phyloP scores from a whole-genome alignment of 2,113 vertebrate species.

The Neotoma lepida region DNA sequence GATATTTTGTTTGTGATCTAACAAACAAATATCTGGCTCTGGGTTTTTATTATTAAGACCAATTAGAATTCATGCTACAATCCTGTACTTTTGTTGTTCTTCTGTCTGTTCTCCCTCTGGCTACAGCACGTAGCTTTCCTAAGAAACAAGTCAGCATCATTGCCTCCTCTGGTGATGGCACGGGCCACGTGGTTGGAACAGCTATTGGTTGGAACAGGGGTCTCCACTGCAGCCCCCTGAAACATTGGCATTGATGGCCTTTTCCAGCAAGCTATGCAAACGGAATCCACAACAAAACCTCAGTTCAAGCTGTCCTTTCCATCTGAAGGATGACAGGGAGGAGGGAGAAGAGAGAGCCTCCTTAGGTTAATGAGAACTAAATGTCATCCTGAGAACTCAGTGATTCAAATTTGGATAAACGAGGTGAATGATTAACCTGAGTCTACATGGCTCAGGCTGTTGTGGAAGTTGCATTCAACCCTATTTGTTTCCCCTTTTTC shows the following conservation, averaged over 20 bases:
- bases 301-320: not conserved
- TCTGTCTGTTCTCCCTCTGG: not conserved
- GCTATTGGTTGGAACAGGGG: not conserved
- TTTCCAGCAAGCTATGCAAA: not conserved
- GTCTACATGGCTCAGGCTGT: slow-evolving; percentile 60
- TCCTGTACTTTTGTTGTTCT: not conserved
- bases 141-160: not conserved
- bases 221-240: not conserved
- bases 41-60: too few relatives aligned
- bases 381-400: slow-evolving; percentile 29
- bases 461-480: not conserved
- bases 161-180: not conserved
- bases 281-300: not conserved
- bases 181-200: too few relatives aligned
- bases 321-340: not conserved
- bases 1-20: too few relatives aligned
- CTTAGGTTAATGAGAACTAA: slow-evolving; percentile 74
- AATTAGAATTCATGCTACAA: too few relatives aligned
- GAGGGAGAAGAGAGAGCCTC: not conserved
- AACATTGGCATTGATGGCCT: not conserved
- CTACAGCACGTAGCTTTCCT: not conserved
- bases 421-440: slow-evolving; percentile 63
- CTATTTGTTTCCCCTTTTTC: not conserved
- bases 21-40: too few relatives aligned
- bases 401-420: slow-evolving; percentile 71